phyloP scores from a whole-genome alignment of 2,797 vertebrate species.

The Phaenicophaeus curvirostris region DNA sequence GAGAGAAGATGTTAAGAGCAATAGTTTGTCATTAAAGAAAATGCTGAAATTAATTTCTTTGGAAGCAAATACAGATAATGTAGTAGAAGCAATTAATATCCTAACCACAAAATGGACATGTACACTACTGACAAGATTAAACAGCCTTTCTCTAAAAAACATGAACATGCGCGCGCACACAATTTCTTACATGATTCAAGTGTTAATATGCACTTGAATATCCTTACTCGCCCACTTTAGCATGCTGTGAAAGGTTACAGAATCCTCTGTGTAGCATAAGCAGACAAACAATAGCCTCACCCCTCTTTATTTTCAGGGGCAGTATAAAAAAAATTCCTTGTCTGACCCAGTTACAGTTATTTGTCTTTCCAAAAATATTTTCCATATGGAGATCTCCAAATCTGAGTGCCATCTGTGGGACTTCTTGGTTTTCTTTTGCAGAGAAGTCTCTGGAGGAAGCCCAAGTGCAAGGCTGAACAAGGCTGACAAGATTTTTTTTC shows the following conservation, averaged over 20 bases:
- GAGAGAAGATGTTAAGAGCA: background rate
- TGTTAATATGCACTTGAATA: background rate
- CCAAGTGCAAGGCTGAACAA: conserved; percentile 15
- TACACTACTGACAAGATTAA: background rate
- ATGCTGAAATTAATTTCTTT: background rate
- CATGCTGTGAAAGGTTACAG: background rate
- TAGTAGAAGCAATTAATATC: conserved; percentile 12
- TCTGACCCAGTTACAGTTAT: conserved; percentile 55
- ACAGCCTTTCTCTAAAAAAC: background rate
- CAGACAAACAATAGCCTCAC: conserved; percentile 36
- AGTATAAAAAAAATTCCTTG: conserved; percentile 32
- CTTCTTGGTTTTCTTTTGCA: conserved; percentile 60
- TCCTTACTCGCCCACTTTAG: background rate
- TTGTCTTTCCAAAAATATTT: conserved; percentile 70
- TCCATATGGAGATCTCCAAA: conserved; percentile 60
- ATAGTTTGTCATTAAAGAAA: conserved; percentile 21
- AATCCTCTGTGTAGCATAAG: conserved; percentile 5
- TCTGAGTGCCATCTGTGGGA: conserved; percentile 59
- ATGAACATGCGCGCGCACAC: background rate
- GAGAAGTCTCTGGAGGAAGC: conserved; percentile 59
- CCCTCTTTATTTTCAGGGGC: conserved; percentile 49
- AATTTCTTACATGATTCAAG: background rate
- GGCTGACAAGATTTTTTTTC: conserved; percentile 3
- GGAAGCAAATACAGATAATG: background rate
- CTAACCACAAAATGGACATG: background rate